Evolutionary conservation across 2,113 vertebrate genomes (phyloP), one percentile per base, ranked within the genome.

Genomic region (Odocoileus virginianus): DNA sequence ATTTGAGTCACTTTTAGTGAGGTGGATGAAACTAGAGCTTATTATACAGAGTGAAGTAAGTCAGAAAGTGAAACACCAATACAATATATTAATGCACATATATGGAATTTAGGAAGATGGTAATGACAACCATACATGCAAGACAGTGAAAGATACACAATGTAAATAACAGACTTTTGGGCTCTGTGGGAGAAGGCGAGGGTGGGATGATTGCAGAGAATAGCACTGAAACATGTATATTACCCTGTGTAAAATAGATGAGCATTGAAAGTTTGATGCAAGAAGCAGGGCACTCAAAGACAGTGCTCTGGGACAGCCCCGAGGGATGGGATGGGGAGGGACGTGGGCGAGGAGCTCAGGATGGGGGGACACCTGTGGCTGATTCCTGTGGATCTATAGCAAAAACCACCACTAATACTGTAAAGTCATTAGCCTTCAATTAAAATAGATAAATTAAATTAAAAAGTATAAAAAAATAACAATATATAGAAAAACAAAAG

Each of bases 401-500:
- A 71, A 71, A 71, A 71, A 12, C 10, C 19, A 36, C 4, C 0
- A 1, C n/a, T 50, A 23, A 71, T 71, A 71, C 5, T 40, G 5
- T 40, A 36, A 71, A 12, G 19, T 40, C 67, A 40, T 40, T 40
- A 23, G 19, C n/a, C 19, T 71, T n/a, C 67, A 40, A 40, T 23
- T 71, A 71, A 71, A 40, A 71, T 40, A 5, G 19, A 36, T 67
- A 5, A 71, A 12, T 23, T 12, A 6, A 40, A 71, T 23, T 12
- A 6, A 40, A 71, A 71, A 40, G 17, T 23, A 23, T 23, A 40
- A 11, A 50, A 17, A 17, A 67, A n/a, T 4, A 71, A 36, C n/a
- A 87, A 74, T 33, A 93, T 47, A 30, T 60, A 79, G 11, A 92
- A 9, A 96, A 95, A 71, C 3, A 67, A 30, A 50, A 52, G 17